Percentiles rank a stretch among this genome's conserved stretches.
phyloP scores from a whole-genome alignment of 1,140 invertebrate species.

The Metaphire vulgaris region DNA sequence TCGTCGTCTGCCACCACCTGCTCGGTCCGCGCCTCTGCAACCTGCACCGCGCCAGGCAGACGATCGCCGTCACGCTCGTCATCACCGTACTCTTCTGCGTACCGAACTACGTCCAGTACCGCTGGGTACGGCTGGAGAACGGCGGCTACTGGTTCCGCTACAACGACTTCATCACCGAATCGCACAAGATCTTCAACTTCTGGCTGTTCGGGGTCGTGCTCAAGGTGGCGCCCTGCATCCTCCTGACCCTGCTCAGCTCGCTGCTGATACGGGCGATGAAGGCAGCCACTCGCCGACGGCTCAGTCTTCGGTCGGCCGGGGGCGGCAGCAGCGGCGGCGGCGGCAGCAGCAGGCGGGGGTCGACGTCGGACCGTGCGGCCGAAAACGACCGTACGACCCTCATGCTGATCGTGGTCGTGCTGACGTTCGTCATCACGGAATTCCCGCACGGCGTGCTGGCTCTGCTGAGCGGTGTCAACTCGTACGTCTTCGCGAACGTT shows the following conservation, averaged over 20 bases:
- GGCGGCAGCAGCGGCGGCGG: no score
- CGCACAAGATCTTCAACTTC: conserved; percentile 15
- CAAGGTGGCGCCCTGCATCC: conserved; percentile 64
- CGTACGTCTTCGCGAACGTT: conserved; percentile 41
- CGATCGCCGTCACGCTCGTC: conserved; percentile 6
- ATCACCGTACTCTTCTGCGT: conserved; percentile 5
- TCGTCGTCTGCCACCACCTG: conserved; percentile 19
- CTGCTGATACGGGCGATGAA: conserved; percentile 71
- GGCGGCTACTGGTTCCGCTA: conserved; percentile 13
- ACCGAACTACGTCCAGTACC: conserved; percentile 6
- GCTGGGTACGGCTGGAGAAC: neutral
- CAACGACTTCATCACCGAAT: neutral
- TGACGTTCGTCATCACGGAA: conserved; percentile 79
- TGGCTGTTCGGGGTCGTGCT: conserved; percentile 19
- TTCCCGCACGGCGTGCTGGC: conserved; percentile 60
- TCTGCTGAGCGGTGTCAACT: conserved; percentile 43
- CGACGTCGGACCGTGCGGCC: no score
- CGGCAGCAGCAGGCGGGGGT: no score
- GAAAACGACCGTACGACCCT: conserved; percentile 77
- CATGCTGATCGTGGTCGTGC: conserved; percentile 78
- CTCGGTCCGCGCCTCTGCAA: conserved; percentile 6
- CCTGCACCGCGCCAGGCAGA: conserved; percentile 4
- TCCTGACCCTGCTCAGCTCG: conserved; percentile 71
- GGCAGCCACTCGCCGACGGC: no score
- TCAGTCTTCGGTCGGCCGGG: no score